These are phyloP conservation scores for Tetranychus cinnabarinus DNA, from an alignment of 1,140 invertebrate species.

Conservation along the genomic window DNA sequence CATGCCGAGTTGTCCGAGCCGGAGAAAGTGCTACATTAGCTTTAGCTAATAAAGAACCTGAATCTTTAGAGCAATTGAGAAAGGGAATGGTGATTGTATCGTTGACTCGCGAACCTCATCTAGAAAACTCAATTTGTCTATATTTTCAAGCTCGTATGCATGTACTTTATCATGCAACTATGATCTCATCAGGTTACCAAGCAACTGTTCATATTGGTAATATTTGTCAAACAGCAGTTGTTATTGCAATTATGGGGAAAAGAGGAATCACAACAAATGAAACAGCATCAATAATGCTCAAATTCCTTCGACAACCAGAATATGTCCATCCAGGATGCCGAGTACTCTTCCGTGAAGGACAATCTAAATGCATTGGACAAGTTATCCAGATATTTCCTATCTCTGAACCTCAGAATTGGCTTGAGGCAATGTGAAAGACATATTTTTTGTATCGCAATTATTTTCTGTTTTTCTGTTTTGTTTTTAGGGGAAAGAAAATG, in stretches of 20 bases:
- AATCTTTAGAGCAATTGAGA: slow-evolving; percentile 25
- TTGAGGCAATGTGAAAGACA: too few relatives aligned
- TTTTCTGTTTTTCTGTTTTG: too few relatives aligned
- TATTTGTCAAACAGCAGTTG: slow-evolving; percentile 64
- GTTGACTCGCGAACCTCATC: background rate
- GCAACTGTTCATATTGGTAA: slow-evolving; percentile 83
- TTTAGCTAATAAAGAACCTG: slow-evolving; percentile 21
- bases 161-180: slow-evolving; percentile 55
- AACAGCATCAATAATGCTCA: slow-evolving; percentile 57
- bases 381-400: slow-evolving; percentile 57
- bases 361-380: slow-evolving; percentile 67
- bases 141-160: slow-evolving; percentile 46
- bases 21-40: slow-evolving; percentile 74
- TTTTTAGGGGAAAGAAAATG: too few relatives aligned
- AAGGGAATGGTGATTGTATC: slow-evolving; percentile 43
- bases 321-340: slow-evolving; percentile 63
- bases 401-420: too few relatives aligned
- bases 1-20: slow-evolving; percentile 57
- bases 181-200: slow-evolving; percentile 68
- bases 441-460: too few relatives aligned
- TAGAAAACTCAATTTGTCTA: slow-evolving; percentile 1
- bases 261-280: slow-evolving; percentile 48
- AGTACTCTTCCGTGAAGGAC: slow-evolving; percentile 65
- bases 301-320: slow-evolving; percentile 69
- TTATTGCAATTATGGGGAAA: slow-evolving; percentile 42